Conservation (phyloP, 2,113 vertebrate species). For the Bubalus kerabau region DNA sequence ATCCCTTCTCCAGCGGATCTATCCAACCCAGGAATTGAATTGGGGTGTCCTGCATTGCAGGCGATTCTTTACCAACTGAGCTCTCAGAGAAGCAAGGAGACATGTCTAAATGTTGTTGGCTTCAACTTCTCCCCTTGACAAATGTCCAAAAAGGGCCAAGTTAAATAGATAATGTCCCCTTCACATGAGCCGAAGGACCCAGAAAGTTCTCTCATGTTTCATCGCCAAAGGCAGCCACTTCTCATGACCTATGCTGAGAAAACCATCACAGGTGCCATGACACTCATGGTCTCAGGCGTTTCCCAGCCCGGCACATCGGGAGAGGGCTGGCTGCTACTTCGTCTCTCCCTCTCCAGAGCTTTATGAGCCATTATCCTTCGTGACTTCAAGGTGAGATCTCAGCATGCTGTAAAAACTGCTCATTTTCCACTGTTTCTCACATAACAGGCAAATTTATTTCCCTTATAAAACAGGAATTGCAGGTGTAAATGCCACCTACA, state of each 20-base stretch:
- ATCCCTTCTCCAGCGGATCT: not conserved
- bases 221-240: slow-evolving; percentile 18
- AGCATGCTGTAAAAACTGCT: slow-evolving; percentile 66
- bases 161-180: not conserved
- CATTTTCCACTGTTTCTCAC: slow-evolving; percentile 72
- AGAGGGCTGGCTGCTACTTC: slow-evolving; percentile 34
- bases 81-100: not conserved
- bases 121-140: not conserved
- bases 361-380: slow-evolving; percentile 67
- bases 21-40: rapidly evolving
- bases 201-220: slow-evolving; percentile 61
- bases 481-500: slow-evolving; percentile 25
- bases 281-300: not conserved
- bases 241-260: slow-evolving; percentile 17
- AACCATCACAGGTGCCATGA: not conserved
- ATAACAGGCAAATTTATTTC: slow-evolving; percentile 75
- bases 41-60: not conserved
- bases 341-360: slow-evolving; percentile 55
- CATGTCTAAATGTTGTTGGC: not conserved
- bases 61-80: not conserved
- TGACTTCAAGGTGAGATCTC: slow-evolving; percentile 62
- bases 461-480: slow-evolving; percentile 64
- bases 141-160: slow-evolving; percentile 7
- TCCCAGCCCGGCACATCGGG: slow-evolving; percentile 34
- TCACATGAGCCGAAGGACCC: not conserved